phyloP scores from a whole-genome alignment of 2,797 vertebrate species.

The Oophaga sylvatica region DNA sequence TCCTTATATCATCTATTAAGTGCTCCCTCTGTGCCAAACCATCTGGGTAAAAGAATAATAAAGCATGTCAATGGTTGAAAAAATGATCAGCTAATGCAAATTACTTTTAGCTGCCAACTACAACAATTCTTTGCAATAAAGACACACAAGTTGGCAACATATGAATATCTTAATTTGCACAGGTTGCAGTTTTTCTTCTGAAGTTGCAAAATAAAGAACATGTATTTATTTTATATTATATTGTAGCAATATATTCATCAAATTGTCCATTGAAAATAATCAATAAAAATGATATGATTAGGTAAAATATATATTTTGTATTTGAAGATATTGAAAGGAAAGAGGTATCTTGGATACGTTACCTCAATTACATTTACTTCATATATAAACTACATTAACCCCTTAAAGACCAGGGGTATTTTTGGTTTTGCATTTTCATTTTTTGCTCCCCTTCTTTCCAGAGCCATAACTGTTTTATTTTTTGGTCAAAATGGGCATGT shows the following conservation, averaged over 20 bases:
- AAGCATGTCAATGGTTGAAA: slow-evolving; percentile 56
- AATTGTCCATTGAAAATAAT: not conserved
- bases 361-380: no score
- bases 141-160: slow-evolving; percentile 32
- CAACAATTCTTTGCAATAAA: slow-evolving; percentile 57
- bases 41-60: slow-evolving; percentile 56
- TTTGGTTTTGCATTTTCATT: no score
- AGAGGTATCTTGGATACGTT: not conserved
- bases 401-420: no score
- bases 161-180: slow-evolving; percentile 25
- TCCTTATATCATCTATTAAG: slow-evolving; percentile 55
- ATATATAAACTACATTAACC: no score
- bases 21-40: slow-evolving; percentile 52
- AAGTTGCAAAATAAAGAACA: slow-evolving; percentile 1
- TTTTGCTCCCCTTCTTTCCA: no score
- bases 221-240: not conserved
- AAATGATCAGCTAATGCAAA: slow-evolving; percentile 59
- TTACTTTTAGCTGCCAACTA: slow-evolving; percentile 52
- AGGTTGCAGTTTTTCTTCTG: not conserved
- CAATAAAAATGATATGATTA: not conserved
- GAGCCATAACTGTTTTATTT: no score
- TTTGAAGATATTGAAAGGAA: not conserved
- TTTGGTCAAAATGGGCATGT: no score
- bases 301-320: not conserved
- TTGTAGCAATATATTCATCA: not conserved